Conservation (phyloP, 2,888 invertebrate species). For the Julus scanicus region DNA sequence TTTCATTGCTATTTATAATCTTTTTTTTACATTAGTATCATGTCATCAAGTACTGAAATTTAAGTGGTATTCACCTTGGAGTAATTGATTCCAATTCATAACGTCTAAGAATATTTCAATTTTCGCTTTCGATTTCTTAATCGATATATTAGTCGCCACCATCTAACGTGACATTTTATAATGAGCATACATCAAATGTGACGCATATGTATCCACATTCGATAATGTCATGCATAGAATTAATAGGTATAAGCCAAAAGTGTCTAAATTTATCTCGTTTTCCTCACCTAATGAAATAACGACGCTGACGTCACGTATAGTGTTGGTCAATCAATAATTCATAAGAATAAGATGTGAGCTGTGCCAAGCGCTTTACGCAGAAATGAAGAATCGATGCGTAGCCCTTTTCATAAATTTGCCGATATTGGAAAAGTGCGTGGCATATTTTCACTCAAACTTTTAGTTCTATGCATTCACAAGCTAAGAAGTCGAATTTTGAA, state of each 20-base stretch:
- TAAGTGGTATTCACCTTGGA: too few relatives aligned
- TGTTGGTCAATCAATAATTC: constrained; percentile 19
- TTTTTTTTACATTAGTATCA: too few relatives aligned
- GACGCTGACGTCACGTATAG: constrained; percentile 25
- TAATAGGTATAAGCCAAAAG: background rate
- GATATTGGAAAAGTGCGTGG: background rate
- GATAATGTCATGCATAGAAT: background rate
- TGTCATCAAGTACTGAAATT: too few relatives aligned
- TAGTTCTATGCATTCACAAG: background rate
- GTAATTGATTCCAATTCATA: too few relatives aligned
- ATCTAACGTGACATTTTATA: background rate
- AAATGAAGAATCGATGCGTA: constrained; percentile 5
- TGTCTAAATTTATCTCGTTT: background rate
- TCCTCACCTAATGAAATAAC: background rate
- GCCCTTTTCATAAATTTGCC: constrained; percentile 10
- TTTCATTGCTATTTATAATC: too few relatives aligned
- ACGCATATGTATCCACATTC: background rate
- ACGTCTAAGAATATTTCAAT: too few relatives aligned
- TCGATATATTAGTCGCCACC: too few relatives aligned
- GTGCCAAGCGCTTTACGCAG: background rate
- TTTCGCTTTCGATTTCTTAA: too few relatives aligned
- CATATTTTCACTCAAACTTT: background rate
- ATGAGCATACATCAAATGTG: background rate
- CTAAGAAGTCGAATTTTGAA: too few relatives aligned
- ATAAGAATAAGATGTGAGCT: background rate